These are phyloP conservation scores for Drosophila seguyi DNA, from an alignment of 1,140 invertebrate genomes.

Conservation along the genomic window DNA sequence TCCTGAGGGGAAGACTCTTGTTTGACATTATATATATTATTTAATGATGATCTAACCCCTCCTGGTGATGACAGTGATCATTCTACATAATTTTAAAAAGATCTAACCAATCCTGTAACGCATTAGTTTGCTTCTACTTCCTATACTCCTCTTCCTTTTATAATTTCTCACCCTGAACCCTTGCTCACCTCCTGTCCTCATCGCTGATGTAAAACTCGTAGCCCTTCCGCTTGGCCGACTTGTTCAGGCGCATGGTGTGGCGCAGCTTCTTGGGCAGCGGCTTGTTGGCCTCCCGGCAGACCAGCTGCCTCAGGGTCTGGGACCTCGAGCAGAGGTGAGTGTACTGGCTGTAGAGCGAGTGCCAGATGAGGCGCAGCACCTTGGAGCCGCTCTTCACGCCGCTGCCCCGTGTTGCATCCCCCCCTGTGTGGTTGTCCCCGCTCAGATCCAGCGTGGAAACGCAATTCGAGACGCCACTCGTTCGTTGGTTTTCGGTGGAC, in stretches of 20 bases:
- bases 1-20: not conserved
- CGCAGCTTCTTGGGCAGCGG: constrained; percentile 79
- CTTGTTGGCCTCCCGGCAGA: constrained; percentile 77
- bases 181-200: constrained; percentile 86
- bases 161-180: not conserved
- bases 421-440: constrained; percentile 26
- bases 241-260: constrained; percentile 75
- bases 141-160: not conserved
- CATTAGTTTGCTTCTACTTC: too few species aligned
- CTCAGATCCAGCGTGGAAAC: constrained; percentile 67
- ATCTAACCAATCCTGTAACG: too few species aligned
- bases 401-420: constrained; percentile 1
- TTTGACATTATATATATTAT: too few species aligned
- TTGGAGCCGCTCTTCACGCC: constrained; percentile 62
- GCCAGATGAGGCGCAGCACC: constrained; percentile 77
- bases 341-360: constrained; percentile 74
- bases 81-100: too few species aligned
- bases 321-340: constrained; percentile 65
- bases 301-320: constrained; percentile 63
- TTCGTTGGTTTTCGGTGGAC: constrained; percentile 41
- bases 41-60: too few species aligned
- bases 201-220: constrained; percentile 86
- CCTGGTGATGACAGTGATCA: too few species aligned
- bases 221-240: constrained; percentile 85
- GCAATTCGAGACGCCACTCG: constrained; percentile 50